Evolutionary conservation across 2,888 invertebrate species (phyloP), one percentile per base, ranked within the genome.

Genomic region (Liodrosophila aerea): DNA sequence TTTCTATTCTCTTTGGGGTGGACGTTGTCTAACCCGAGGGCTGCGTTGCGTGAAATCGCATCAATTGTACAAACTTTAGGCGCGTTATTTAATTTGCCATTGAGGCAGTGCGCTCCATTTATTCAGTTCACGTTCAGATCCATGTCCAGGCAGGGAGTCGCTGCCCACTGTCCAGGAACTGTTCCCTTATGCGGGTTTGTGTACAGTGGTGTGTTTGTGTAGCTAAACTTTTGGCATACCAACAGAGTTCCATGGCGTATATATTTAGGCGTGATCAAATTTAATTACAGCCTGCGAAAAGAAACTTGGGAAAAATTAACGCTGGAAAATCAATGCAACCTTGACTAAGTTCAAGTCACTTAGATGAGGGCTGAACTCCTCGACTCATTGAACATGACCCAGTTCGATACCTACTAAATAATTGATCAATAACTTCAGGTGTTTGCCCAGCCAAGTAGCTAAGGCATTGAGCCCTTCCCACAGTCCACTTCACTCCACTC

Each of bases 1-100:
- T 43, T 57, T 47, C 58, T 58, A 43, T 40, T 60, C 30, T 58
- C 56, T 37, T 43, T 43, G 41, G 58, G 59, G 36, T 54, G 62
- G 40, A 36, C 41, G 40, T 27, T 46, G 60, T 41, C 64, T 58
- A 76, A 70, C 76, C 61, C 61, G 64, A 64, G 85, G 51, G 62
- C 82, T 75, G 50, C 61, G 85, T 77, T 72, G 68, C 85, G 80
- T 85, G 70, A 80, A 80, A 85, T 80, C 85, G 85, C 76, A 83
- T 78, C 83, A 80, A 83, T 80, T 80, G 80, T 82, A 73, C 62
- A 83, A 80, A 85, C 83, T 82, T 85, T 84, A 64, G 83, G 83
- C 80, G 85, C 85, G 82, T 80, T 80, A 85, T 80, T 80, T 80
- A 80, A 80, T 82, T 80, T 80, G 83, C 80, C 71, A 85, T 85